Evolutionary conservation across 2,113 vertebrate genomes (phyloP).

Genomic region (Calidris pygmaea): DNA sequence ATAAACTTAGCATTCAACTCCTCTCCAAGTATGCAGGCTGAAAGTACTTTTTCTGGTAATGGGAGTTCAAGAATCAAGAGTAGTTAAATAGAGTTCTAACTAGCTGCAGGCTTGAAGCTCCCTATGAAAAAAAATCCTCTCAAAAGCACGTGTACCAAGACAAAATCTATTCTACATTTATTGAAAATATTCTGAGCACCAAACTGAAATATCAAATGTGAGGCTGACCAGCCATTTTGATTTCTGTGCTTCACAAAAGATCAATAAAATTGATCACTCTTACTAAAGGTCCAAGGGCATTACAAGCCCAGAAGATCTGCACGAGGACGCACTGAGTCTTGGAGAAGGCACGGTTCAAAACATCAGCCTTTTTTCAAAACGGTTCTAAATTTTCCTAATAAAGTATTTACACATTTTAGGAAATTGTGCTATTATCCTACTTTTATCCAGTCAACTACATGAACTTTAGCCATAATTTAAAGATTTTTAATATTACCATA

Average conservation of each 20-base stretch:
- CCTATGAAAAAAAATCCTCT: not conserved
- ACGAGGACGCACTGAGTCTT: not conserved
- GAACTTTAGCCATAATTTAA: not conserved
- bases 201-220: not conserved
- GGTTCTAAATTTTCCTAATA: not conserved
- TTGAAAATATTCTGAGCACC: not conserved
- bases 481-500: not conserved
- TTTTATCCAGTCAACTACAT: not conserved
- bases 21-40: not conserved
- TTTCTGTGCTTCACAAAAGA: not conserved
- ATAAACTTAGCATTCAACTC: not conserved
- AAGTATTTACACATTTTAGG: not conserved
- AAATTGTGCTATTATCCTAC: not conserved
- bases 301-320: not conserved
- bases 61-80: not conserved
- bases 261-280: not conserved
- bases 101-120: not conserved
- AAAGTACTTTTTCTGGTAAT: not conserved
- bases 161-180: not conserved
- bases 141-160: rapidly evolving
- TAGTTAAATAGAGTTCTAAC: not conserved
- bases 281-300: not conserved
- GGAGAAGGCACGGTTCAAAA: not conserved
- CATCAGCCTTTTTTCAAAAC: not conserved
- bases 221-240: not conserved